A percentile compares a stretch with the other conserved stretches of the same genome.
These are phyloP conservation scores for Aplysina aerophoba DNA, from an alignment of 37 sponge, comb jelly and placozoan species.

Conservation along the genomic window DNA sequence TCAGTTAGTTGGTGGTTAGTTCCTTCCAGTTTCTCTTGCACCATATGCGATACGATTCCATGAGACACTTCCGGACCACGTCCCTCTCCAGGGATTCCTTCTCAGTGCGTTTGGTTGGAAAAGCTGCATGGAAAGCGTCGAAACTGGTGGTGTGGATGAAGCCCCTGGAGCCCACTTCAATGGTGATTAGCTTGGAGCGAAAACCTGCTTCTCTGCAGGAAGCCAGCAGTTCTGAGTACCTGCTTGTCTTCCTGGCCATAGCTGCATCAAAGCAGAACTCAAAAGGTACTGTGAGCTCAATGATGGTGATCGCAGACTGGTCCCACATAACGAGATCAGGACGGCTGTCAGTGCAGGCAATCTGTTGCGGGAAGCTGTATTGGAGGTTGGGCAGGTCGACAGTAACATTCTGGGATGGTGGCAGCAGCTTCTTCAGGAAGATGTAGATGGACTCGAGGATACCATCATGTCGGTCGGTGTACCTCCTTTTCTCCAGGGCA, in stretches of 20 bases:
- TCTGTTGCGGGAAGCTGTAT: neutral
- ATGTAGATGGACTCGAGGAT: too few species aligned
- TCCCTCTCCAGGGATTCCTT: neutral
- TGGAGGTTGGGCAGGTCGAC: too few species aligned
- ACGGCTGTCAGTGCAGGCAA: neutral
- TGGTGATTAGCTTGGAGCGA: neutral
- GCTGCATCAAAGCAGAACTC: neutral
- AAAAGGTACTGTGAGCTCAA: constrained; percentile 19
- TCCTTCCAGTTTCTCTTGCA: too few species aligned
- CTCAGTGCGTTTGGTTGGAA: neutral
- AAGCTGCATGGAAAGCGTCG: neutral
- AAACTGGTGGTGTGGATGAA: neutral
- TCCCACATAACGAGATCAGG: neutral
- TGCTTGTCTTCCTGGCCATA: constrained; percentile 3
- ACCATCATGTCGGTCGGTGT: too few species aligned
- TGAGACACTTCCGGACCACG: neutral
- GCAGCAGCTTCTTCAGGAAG: too few species aligned
- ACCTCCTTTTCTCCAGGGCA: neutral
- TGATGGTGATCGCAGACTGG: neutral
- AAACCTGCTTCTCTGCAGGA: neutral
- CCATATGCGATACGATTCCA: too few species aligned
- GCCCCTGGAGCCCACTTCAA: constrained; percentile 3
- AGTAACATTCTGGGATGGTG: too few species aligned
- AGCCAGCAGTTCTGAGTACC: constrained; percentile 1
- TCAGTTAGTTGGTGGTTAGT: too few species aligned